Percentiles rank a stretch among this genome's conserved stretches.
phyloP scores from a whole-genome alignment of 2,888 invertebrate species.

The Spilarctia lutea region DNA sequence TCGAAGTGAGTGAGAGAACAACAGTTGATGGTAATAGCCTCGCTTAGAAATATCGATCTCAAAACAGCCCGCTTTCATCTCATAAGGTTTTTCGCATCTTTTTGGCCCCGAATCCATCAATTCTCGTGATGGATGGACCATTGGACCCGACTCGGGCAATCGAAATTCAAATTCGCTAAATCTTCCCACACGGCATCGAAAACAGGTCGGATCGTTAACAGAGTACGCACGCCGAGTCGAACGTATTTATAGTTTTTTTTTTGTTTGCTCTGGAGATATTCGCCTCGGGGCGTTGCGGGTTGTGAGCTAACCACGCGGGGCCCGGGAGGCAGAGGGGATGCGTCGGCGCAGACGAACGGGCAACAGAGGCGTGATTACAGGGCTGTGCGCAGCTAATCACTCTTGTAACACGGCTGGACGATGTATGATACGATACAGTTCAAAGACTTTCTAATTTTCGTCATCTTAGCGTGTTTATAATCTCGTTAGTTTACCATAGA shows the following conservation, averaged over 20 bases:
- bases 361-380: constrained; percentile 84
- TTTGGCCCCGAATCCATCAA: constrained; percentile 85
- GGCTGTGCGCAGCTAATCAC: constrained; percentile 82
- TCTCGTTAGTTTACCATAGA: background rate
- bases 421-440: constrained; percentile 7
- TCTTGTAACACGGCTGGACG: constrained; percentile 64
- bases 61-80: constrained; percentile 81
- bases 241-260: constrained; percentile 72
- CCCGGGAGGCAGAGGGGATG: constrained; percentile 49
- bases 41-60: constrained; percentile 78
- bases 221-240: constrained; percentile 66
- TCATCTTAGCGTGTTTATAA: background rate
- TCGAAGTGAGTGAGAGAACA: constrained; percentile 58
- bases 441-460: constrained; percentile 9
- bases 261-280: constrained; percentile 81
- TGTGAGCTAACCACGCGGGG: constrained; percentile 45
- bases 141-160: constrained; percentile 74
- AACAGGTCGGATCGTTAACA: constrained; percentile 84
- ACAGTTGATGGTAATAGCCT: constrained; percentile 72
- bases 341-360: constrained; percentile 82
- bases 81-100: constrained; percentile 74
- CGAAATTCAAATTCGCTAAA: constrained; percentile 87
- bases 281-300: constrained; percentile 66
- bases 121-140: constrained; percentile 84
- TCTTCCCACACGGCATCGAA: constrained; percentile 84